Evolutionary conservation across 2,113 vertebrate species (phyloP), one percentile per base, ranked within the genome.

Genomic region (Solea solea): DNA sequence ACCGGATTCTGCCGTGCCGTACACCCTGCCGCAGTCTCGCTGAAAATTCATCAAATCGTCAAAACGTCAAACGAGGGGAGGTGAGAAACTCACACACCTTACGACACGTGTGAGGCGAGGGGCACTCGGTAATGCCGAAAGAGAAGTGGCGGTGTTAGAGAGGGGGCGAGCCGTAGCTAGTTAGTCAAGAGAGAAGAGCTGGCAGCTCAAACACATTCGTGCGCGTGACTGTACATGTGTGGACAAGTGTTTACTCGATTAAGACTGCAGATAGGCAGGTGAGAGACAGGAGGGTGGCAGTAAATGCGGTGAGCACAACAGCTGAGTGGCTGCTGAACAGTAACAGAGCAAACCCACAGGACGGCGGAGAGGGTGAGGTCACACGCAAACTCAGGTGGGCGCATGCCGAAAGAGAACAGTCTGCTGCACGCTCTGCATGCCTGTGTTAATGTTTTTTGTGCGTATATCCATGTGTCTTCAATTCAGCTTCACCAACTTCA

Each of bases 1-100:
- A 94, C 93, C 92, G 93, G 93, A 94, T 94, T 94, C 94, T 94
- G 93, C 91, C 86, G 91, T 92, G 89, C 94, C 93, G 89, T 93
- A 94, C 91, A 90, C 89, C 69, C 93, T 94, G 89, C 92, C 80
- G 89, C 88, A 90, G 86, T 94, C 93, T 90, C 93, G 94, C 94
- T 94, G 94, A 83, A 93, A 34, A 94, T 90, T 94, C 92, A 94
- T 89, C 86, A 92, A 92, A 92, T 90, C 81, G 79, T 91, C 86
- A 93, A 44, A 73, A 86, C 44, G 76, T 92, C 90, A 90, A 89
- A 89, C 77, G 88, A 78, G 54, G 56, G 69, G 54, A 12, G 54
- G 83, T 83, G 81, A 48, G 78, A 50, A 44, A 57, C 88, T 82
- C 89, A 84, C 90, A 87, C 88, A 82, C 80, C 59, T 74, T 74